These are phyloP conservation scores for Bufo gargarizans DNA, from an alignment of 2,113 vertebrate species.

Conservation along the genomic window DNA sequence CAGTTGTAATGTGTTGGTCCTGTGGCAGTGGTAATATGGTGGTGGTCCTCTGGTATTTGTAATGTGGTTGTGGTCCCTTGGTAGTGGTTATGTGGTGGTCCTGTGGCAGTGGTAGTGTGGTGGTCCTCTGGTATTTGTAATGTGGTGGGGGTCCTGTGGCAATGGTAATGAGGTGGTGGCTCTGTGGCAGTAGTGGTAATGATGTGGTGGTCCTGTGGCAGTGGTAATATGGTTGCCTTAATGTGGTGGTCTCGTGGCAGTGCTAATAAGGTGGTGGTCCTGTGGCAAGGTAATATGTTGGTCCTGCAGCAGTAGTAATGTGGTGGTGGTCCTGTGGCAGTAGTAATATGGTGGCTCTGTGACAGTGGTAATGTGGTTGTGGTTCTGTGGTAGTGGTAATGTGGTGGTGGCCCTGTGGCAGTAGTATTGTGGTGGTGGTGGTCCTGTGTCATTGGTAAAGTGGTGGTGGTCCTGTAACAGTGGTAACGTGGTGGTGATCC, in stretches of 20 bases:
- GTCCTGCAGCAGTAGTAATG: no score
- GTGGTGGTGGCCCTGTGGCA: neutral
- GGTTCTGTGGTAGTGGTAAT: neutral
- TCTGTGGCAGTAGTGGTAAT: no score
- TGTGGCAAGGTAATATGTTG: no score
- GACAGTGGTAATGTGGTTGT: neutral
- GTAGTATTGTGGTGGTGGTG: neutral
- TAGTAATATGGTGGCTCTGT: neutral
- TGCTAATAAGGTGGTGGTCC: neutral
- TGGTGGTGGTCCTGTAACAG: no score
- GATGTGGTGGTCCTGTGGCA: neutral
- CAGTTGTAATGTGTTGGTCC: neutral
- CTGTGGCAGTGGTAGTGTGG: neutral
- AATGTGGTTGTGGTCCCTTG: neutral
- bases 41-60: neutral
- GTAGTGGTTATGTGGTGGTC: neutral
- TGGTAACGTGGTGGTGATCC: no score
- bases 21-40: neutral
- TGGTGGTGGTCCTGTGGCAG: neutral
- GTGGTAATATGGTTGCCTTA: neutral
- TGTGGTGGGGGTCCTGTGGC: neutral
- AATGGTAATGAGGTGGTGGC: neutral
- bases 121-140: neutral
- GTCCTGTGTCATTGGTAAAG: neutral
- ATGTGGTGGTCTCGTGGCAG: neutral